A percentile compares a stretch with the other conserved stretches of the same genome.
Evolutionary conservation across 2,888 invertebrate genomes (phyloP).

Genomic region (Cataglyphis livida): DNA sequence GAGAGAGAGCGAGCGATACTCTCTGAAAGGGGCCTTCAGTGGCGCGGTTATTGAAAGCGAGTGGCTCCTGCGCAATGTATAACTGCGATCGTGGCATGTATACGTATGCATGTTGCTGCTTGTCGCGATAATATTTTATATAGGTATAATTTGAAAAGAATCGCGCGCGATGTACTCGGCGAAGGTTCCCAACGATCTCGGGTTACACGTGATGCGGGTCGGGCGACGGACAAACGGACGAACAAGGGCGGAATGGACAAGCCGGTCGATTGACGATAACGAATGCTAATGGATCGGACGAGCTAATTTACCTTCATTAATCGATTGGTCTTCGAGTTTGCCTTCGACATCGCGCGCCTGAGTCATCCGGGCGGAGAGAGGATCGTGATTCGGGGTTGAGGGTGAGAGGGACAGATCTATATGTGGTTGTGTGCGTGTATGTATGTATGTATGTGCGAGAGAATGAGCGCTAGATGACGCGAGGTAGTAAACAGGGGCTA

Average conservation of each 20-base stretch:
- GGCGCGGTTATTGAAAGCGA: slow-evolving; percentile 61
- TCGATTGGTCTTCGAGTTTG: slow-evolving; percentile 80
- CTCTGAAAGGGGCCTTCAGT: slow-evolving; percentile 60
- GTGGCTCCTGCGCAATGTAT: slow-evolving; percentile 43
- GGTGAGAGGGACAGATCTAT: background rate
- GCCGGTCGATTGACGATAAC: slow-evolving; percentile 81
- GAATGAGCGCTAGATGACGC: slow-evolving; percentile 2
- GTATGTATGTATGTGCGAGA: background rate
- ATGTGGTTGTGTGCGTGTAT: background rate
- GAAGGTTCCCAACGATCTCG: slow-evolving; percentile 81
- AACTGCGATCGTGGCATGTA: slow-evolving; percentile 26
- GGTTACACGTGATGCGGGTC: slow-evolving; percentile 78
- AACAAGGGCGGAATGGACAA: slow-evolving; percentile 64
- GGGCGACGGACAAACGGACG: slow-evolving; percentile 56
- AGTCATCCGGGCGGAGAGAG: slow-evolving; percentile 42
- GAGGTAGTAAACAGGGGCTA: slow-evolving; percentile 50
- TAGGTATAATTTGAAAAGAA: slow-evolving; percentile 59
- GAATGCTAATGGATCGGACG: slow-evolving; percentile 83
- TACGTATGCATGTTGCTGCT: slow-evolving; percentile 22
- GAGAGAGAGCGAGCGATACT: slow-evolving; percentile 60
- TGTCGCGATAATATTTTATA: slow-evolving; percentile 39
- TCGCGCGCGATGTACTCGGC: slow-evolving; percentile 42
- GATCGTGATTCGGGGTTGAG: slow-evolving; percentile 15
- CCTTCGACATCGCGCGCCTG: slow-evolving; percentile 48
- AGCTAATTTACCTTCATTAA: slow-evolving; percentile 84